Conservation (phyloP, 2,113 vertebrate genomes). For the Antechinus flavipes region DNA sequence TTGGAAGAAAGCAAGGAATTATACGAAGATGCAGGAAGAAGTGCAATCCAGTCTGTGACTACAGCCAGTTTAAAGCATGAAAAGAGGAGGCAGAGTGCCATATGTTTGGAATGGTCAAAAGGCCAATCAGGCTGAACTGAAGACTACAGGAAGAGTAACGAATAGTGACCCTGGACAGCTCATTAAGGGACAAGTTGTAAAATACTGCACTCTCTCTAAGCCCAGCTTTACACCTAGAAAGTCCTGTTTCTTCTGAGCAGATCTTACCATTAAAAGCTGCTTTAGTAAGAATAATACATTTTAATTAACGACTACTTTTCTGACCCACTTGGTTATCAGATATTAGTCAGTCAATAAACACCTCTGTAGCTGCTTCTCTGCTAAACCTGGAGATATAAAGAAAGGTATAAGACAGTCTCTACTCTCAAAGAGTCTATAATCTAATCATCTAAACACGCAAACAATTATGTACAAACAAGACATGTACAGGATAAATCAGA, state of each 20-base stretch:
- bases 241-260: slow-evolving; percentile 31
- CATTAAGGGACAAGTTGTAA: neutral
- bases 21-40: neutral
- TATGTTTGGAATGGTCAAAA: neutral
- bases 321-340: neutral
- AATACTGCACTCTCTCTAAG: neutral
- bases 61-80: neutral
- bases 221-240: slow-evolving; percentile 39
- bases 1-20: neutral
- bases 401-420: neutral
- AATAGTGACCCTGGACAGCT: neutral
- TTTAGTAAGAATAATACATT: slow-evolving; percentile 36
- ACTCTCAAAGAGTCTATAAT: neutral
- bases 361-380: neutral
- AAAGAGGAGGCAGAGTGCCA: neutral
- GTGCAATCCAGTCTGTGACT: neutral
- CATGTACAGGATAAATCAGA: neutral
- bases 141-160: neutral
- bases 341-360: neutral
- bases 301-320: slow-evolving; percentile 35
- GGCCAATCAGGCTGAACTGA: neutral
- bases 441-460: neutral
- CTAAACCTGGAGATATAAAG: neutral
- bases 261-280: slow-evolving; percentile 4
- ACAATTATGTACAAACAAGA: neutral